A percentile compares a stretch with the other conserved stretches of the same genome.
These are phyloP conservation scores for Brachionus paranguensis DNA, from an alignment of 1,140 invertebrate species.

Conservation along the genomic window DNA sequence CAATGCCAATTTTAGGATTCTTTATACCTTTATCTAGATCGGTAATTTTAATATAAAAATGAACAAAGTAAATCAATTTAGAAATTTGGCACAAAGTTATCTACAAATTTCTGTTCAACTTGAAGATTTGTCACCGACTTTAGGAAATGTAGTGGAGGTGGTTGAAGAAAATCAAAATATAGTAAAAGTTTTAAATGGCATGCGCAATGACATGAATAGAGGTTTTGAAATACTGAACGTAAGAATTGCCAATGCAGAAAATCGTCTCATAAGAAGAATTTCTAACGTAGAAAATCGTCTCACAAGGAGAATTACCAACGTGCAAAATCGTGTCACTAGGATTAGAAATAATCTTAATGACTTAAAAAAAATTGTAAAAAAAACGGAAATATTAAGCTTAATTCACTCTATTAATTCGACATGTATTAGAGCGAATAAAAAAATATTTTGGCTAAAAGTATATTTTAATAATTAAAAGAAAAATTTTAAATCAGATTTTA, in stretches of 20 bases:
- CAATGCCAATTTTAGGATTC: neutral
- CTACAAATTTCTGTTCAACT: neutral
- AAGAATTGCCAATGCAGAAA: neutral
- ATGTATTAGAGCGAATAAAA: neutral
- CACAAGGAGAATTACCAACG: neutral
- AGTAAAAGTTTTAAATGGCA: neutral
- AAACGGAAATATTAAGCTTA: neutral
- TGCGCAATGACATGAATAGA: neutral
- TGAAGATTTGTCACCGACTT: neutral
- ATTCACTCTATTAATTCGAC: neutral
- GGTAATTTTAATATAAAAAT: neutral
- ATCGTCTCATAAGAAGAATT: neutral
- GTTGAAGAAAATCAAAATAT: neutral
- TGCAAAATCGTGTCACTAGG: neutral
- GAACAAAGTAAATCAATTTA: neutral
- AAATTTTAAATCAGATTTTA: neutral
- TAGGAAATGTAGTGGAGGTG: neutral
- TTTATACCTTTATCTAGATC: neutral
- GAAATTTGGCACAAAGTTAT: neutral
- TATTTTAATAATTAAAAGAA: neutral
- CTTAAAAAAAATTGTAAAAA: neutral
- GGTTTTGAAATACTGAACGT: neutral
- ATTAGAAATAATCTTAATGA: neutral
- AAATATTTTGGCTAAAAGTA: neutral
- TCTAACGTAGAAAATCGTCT: neutral